Evolutionary conservation across 2,113 vertebrate species (phyloP), one percentile per base, ranked within the genome.

Genomic region (Bungarus multicinctus): DNA sequence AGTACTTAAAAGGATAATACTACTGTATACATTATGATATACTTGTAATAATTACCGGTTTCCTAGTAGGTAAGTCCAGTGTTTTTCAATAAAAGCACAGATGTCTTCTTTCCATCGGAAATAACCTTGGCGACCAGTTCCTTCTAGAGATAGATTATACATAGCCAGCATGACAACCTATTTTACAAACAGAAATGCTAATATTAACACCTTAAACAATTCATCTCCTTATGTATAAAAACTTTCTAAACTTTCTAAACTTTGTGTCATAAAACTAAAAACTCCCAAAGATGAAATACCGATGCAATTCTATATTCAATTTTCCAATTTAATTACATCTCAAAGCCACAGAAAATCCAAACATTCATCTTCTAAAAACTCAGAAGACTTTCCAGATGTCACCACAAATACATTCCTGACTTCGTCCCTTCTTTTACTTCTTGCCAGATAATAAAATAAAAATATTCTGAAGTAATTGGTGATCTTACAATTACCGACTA

Each of bases 51-150:
- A 22, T 97, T 95, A 99, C 99, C 99, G 98, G 57, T 98, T 98
- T 54, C 99, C 99, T 94, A 99, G 93, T 93, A 99, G 97, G 96
- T 99, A 99, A 94, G 97, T 98, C 99, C 99, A 99, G 96, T 99
- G 99, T 93, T 99, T 99, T 92, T 99, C 99, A 94, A 99, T 99
- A 93, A 99, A 99, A 93, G 99, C 98, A n/a, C 99, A 99, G 96
- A 99, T 99, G 96, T 99, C 99, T 96, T 99, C 99, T 91, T 99
- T 99, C 99, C 99, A 99, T 54, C 99, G 98, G 97, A 99, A 99
- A 97, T 99, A 99, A 0, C 99, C 99, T 97, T 99, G 99, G 0
- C 99, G 98, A 10, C 99, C 99, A 0, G 98, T 99, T 91, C 99
- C 99, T 97, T 99, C 99, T 97, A 99, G 98, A 60, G 99, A 99